Conservation (phyloP, 2,888 invertebrate species). For the Phengaris alcon region DNA sequence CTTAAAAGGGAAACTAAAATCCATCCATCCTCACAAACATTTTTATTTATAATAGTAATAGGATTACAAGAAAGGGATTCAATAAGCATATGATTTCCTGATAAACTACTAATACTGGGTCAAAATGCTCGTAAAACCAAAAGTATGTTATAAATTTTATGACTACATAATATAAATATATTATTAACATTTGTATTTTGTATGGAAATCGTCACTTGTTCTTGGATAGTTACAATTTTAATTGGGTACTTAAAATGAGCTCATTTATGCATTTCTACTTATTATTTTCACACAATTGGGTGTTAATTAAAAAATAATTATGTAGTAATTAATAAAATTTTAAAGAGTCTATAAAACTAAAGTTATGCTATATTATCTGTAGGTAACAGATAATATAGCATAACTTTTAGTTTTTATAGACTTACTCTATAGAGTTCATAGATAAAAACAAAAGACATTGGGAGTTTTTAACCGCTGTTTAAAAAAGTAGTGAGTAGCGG, state of each 20-base stretch:
- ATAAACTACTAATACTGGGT: background rate
- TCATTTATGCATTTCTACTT: background rate
- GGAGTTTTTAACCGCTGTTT: too few relatives aligned
- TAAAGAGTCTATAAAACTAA: background rate
- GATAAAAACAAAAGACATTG: too few relatives aligned
- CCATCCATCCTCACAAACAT: too few relatives aligned
- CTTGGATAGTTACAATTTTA: background rate
- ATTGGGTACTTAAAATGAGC: background rate
- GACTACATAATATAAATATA: background rate
- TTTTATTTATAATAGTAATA: too few relatives aligned
- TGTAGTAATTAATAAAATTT: background rate
- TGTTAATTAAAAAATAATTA: background rate
- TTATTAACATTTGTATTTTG: background rate
- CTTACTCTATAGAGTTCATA: background rate
- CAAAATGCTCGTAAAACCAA: background rate
- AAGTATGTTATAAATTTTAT: background rate
- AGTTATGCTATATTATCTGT: too few relatives aligned
- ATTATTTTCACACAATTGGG: slow-evolving; percentile 10
- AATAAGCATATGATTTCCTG: background rate
- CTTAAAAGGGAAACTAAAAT: too few relatives aligned
- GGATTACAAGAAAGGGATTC: background rate
- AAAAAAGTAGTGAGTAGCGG: too few relatives aligned
- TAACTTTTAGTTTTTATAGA: background rate
- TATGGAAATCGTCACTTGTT: background rate
- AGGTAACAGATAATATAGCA: background rate